phyloP scores from a whole-genome alignment of 2,888 invertebrate species.

The Automeris io region DNA sequence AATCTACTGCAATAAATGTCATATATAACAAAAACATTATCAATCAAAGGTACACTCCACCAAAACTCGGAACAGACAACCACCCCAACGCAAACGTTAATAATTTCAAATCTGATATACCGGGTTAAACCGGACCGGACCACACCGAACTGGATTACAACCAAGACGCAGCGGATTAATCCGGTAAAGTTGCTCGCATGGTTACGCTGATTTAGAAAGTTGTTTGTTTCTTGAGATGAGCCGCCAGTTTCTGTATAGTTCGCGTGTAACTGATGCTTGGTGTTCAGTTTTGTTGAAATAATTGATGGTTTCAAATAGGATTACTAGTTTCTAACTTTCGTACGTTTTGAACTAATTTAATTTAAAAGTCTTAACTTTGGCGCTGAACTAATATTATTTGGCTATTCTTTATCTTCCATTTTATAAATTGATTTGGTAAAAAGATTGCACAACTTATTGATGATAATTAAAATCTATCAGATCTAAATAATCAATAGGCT shows the following conservation, averaged over 20 bases:
- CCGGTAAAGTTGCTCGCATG: slow-evolving; percentile 62
- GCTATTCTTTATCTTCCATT: too few relatives aligned
- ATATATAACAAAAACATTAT: slow-evolving; percentile 8
- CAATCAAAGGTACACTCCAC: slow-evolving; percentile 3
- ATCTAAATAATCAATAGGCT: too few relatives aligned
- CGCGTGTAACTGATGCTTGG: slow-evolving; percentile 30
- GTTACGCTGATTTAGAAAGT: slow-evolving; percentile 70
- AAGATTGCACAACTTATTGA: too few relatives aligned
- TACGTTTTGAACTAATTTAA: too few relatives aligned
- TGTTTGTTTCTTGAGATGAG: slow-evolving; percentile 53
- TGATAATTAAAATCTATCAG: too few relatives aligned
- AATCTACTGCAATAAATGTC: neutral
- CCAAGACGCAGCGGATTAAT: slow-evolving; percentile 54
- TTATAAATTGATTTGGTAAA: too few relatives aligned
- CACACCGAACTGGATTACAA: slow-evolving; percentile 51
- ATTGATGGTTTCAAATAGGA: slow-evolving; percentile 10
- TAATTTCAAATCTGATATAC: slow-evolving; percentile 61
- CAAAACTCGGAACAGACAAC: slow-evolving; percentile 14
- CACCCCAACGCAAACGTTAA: slow-evolving; percentile 37
- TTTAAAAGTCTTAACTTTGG: too few relatives aligned
- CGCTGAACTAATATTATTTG: too few relatives aligned
- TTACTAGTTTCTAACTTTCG: too few relatives aligned
- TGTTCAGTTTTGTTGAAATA: slow-evolving; percentile 27
- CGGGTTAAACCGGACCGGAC: slow-evolving; percentile 37
- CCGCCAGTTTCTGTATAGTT: slow-evolving; percentile 29